A percentile compares a stretch with the other conserved stretches of the same genome.
These are phyloP conservation scores for Camelus bactrianus DNA, from an alignment of 2,113 vertebrate species.

Conservation along the genomic window DNA sequence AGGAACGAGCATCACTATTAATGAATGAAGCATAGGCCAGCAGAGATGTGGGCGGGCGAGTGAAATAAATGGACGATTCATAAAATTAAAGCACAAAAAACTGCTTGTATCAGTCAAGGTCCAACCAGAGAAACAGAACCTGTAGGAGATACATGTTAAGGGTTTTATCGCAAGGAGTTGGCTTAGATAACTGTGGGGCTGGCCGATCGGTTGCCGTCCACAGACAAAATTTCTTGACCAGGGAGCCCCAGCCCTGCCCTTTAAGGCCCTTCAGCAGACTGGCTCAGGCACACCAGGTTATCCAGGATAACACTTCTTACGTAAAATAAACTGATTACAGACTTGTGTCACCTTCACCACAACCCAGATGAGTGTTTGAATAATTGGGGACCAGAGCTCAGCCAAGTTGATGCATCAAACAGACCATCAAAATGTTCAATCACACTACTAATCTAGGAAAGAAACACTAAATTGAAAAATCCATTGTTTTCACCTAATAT, in stretches of 20 bases:
- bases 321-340: not conserved
- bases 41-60: not conserved
- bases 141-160: not conserved
- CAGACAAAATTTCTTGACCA: not conserved
- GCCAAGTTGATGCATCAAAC: not conserved
- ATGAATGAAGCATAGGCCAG: not conserved
- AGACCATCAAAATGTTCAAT: not conserved
- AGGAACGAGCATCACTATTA: not conserved
- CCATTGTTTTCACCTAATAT: not conserved
- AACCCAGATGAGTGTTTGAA: not conserved
- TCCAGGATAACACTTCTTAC: not conserved
- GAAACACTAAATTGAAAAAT: not conserved
- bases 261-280: not conserved
- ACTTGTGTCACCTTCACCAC: not conserved
- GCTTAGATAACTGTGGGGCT: not conserved
- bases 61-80: not conserved
- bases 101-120: not conserved
- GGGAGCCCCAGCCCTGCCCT: not conserved
- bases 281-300: too few relatives aligned
- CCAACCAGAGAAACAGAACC: not conserved
- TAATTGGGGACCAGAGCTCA: not conserved
- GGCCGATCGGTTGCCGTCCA: too few relatives aligned
- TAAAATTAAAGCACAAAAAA: not conserved
- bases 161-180: not conserved
- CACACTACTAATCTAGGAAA: not conserved